Evolutionary conservation across 2,888 invertebrate genomes (phyloP), one percentile per base, ranked within the genome.

Genomic region (Aporophyla nigra): DNA sequence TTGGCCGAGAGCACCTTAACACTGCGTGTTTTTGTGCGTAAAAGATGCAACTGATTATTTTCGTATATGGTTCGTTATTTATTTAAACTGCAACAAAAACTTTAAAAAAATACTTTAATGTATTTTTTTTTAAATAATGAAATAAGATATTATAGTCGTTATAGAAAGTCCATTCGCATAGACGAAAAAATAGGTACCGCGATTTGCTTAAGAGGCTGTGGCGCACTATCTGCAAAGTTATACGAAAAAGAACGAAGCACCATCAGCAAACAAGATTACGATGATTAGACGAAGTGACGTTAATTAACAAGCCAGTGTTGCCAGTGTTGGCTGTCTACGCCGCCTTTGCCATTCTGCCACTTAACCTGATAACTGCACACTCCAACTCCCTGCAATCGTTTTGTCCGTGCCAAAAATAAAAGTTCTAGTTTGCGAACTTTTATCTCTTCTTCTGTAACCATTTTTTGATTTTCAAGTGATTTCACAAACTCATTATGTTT

Each of bases 281-380:
- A 49, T 27, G 43, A 46, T 46, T 46, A 46, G 10, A 46, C 43
- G 7, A 69, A 69, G 21, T 16, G 80, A 53, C 51, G 27, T 59
- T 72, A 80, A 71, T 71, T 71, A 61, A 59, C 68, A 69, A 70
- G 27, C 33, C 24, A 59, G 40, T 19, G 54, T 51, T 49, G 43
- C 27, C 58, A 43, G 56, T 43, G 58, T 51, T 43, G 51, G 27
- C 21, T 79, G 79, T 53, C 51, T 53, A 33, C 33, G 24, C 40
- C 2, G 27, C 49, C n/a, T 75, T 46, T 65, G 53, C 63, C 27
- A 58, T 51, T 74, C 62, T 51, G 82, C 24, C 63, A 74, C 81
- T 56, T 56, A 43, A 63, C 51, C 56, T 33, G 74, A 58, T 33
- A 74, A 56, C 51, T 63, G 56, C 33, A n/a, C 51, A 73, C 56